Evolutionary conservation across 2,113 vertebrate species (phyloP).

Genomic region (Talpa occidentalis): DNA sequence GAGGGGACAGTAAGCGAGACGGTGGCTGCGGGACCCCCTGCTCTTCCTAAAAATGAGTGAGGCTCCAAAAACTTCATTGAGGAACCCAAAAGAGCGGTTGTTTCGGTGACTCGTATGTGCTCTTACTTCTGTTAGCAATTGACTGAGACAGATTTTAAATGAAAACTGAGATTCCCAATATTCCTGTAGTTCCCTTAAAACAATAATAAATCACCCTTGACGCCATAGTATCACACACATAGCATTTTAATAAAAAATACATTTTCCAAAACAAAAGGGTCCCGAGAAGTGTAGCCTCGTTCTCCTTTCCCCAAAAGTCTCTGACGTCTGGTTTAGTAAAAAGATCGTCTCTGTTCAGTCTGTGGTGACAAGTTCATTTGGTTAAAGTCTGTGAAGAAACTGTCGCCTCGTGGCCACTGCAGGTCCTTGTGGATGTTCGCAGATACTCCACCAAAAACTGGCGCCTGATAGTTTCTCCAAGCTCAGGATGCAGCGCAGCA

Average conservation of each 20-base stretch:
- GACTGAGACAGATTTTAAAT: no score
- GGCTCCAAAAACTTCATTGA: not conserved
- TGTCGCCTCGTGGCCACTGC: accelerated
- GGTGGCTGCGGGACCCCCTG: no score
- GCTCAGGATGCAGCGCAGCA: accelerated
- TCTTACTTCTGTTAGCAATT: not conserved
- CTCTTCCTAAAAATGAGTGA: no score
- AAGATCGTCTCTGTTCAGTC: not conserved
- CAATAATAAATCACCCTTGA: not conserved
- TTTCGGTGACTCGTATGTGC: not conserved
- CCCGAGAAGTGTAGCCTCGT: not conserved
- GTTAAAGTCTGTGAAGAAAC: not conserved
- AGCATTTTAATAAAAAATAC: not conserved
- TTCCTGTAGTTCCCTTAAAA: not conserved
- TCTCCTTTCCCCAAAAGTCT: not conserved
- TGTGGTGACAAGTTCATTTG: accelerated
- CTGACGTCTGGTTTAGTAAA: not conserved
- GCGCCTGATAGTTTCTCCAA: accelerated
- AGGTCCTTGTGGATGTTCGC: accelerated
- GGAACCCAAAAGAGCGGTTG: not conserved
- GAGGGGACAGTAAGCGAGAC: no score
- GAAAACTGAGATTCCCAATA: not conserved
- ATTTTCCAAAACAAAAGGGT: not conserved
- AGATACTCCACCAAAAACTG: accelerated
- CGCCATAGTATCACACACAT: not conserved